Evolutionary conservation across 2,113 vertebrate genomes (phyloP), one percentile per base, ranked within the genome.

Genomic region (Camelus dromedarius): DNA sequence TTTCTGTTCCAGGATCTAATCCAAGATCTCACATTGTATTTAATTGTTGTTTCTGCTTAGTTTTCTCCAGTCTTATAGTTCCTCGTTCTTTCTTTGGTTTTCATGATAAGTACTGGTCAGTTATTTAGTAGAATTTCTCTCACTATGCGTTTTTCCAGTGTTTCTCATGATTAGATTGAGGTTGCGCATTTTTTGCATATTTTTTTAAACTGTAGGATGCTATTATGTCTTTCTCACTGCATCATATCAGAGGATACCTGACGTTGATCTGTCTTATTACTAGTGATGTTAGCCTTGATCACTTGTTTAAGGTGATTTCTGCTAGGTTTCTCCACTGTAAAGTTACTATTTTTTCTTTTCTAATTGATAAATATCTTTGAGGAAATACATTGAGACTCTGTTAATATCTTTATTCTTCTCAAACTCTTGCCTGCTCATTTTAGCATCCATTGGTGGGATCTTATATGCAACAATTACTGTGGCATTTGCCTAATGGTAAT

Each of bases 51-150:
- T n/a, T 69, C 50, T 67, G 35, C n/a, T n/a, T 67, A 56, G 10
- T 67, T 20, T 70, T 46, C 26, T 64, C 32, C 19, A n/a, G 26
- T 77, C 82, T 69, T 38, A 87, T 19, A 81, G 56, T 81, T 81
- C 48, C 28, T 81, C 46, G 52, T 88, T 88, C 66, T 73, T 81
- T 73, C 66, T 66, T 81, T 89, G 28, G 66, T 66, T 81, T 94
- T 88, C 46, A 62, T 58, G 26, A 42, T 80, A 70, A 87, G 66
- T 80, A 19, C 26, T 88, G 56, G 84, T 52, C 72, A 72, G 84
- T 52, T 81, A 72, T 26, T 52, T 81, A 72, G 19, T n/a, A 81
- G 48, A 89, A 89, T 89, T 72, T 70, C 20, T 89, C 54, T 89
- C 46, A 89, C 20, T 88, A 52, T 64, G 42, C n/a, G 19, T 81